Conservation (phyloP, 2,888 invertebrate species). For the Dynastes tityus region DNA sequence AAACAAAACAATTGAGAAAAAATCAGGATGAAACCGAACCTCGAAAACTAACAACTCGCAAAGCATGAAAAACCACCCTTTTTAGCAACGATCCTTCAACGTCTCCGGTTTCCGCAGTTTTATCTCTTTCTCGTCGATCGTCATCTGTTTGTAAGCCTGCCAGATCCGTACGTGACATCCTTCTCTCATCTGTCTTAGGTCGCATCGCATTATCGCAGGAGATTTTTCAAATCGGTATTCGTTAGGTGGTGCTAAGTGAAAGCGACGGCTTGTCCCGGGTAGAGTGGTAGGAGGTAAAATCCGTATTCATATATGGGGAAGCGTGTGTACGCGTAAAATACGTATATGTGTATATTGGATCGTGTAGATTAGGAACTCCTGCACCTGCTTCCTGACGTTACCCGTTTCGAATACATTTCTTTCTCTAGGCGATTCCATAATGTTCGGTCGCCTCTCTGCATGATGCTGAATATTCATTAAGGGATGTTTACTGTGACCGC, state of each 20-base stretch:
- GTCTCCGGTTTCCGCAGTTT: slow-evolving; percentile 62
- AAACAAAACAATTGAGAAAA: not conserved
- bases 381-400: slow-evolving; percentile 29
- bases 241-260: slow-evolving; percentile 26
- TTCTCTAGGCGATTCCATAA: slow-evolving; percentile 39
- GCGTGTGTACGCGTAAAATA: not conserved
- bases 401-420: slow-evolving; percentile 36
- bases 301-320: slow-evolving; percentile 29
- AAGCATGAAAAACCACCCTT: slow-evolving; percentile 38
- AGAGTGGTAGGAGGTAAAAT: slow-evolving; percentile 11
- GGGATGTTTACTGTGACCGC: slow-evolving; percentile 41
- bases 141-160: slow-evolving; percentile 62
- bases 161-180: slow-evolving; percentile 65
- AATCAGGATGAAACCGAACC: slow-evolving; percentile 10
- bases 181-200: slow-evolving; percentile 65
- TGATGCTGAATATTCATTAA: slow-evolving; percentile 48
- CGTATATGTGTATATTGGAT: slow-evolving; percentile 8
- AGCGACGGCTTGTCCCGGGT: not conserved
- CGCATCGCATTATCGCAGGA: slow-evolving; percentile 58
- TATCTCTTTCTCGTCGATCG: slow-evolving; percentile 60
- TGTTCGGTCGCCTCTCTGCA: slow-evolving; percentile 35
- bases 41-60: not conserved
- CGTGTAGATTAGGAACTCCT: slow-evolving; percentile 35
- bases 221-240: slow-evolving; percentile 54
- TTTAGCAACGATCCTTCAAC: slow-evolving; percentile 60